Percentiles rank a stretch among this genome's conserved stretches.
These are phyloP conservation scores for Trypoxylus dichotomus DNA, from an alignment of 1,140 invertebrate species.

Conservation along the genomic window DNA sequence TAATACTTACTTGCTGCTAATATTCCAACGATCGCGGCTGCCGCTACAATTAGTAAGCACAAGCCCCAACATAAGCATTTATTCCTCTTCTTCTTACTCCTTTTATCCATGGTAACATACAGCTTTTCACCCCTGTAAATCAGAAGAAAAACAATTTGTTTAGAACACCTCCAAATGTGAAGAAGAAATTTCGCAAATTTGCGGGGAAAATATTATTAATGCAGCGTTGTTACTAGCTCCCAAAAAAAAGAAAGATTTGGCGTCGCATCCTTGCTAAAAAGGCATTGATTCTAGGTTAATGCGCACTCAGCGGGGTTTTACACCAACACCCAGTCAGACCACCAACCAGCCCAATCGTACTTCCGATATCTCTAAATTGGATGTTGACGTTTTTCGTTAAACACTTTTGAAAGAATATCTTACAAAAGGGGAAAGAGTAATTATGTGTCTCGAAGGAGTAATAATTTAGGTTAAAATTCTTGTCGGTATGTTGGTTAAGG, in stretches of 20 bases:
- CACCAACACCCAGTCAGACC: conserved; percentile 46
- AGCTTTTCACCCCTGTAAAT: conserved; percentile 77
- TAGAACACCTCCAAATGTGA: not conserved
- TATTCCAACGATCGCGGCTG: conserved; percentile 69
- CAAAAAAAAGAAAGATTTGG: not conserved
- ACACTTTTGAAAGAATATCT: not conserved
- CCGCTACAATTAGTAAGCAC: conserved; percentile 61
- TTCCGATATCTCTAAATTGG: conserved; percentile 13
- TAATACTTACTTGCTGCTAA: conserved; percentile 67
- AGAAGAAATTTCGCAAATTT: not conserved
- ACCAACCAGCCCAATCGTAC: conserved; percentile 33
- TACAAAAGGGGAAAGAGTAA: not conserved
- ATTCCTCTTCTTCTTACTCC: conserved; percentile 67
- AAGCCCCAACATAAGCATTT: conserved; percentile 68
- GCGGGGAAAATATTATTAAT: conserved; percentile 14
- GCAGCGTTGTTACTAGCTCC: not conserved
- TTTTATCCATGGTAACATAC: conserved; percentile 78
- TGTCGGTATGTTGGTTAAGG: not conserved
- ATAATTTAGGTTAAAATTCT: not conserved
- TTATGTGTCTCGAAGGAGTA: too few species aligned
- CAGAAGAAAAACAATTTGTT: conserved; percentile 21
- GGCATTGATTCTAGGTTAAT: conserved; percentile 27
- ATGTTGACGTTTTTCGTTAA: not conserved
- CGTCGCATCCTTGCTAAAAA: not conserved
- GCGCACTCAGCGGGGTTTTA: conserved; percentile 27